These are phyloP conservation scores for Anoplolepis gracilipes DNA, from an alignment of 1,140 invertebrate genomes.

Conservation along the genomic window DNA sequence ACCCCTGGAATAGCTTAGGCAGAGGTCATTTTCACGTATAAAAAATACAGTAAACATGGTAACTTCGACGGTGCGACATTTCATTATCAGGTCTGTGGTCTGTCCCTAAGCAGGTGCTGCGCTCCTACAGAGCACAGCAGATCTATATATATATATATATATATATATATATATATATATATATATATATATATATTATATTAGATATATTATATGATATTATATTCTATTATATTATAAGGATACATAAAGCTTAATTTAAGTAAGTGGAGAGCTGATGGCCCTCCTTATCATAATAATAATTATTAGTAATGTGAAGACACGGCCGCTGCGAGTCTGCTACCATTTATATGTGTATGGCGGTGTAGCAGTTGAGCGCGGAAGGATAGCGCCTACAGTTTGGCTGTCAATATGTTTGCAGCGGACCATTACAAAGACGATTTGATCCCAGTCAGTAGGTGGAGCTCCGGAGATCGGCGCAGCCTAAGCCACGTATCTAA, in stretches of 20 bases:
- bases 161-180: too few species aligned
- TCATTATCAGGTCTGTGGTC: conserved; percentile 60
- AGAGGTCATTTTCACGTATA: not conserved
- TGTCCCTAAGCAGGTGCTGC: conserved; percentile 58
- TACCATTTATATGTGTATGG: conserved; percentile 73
- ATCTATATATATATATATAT: too few species aligned
- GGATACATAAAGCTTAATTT: conserved; percentile 72
- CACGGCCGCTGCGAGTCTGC: conserved; percentile 68
- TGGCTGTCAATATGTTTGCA: conserved; percentile 86
- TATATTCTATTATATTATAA: too few species aligned
- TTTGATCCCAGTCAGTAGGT: conserved; percentile 86
- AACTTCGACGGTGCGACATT: conserved; percentile 55
- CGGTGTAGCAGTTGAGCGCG: conserved; percentile 77
- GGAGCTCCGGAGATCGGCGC: conserved; percentile 85
- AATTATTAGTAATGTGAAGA: conserved; percentile 62
- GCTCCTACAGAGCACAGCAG: conserved; percentile 65
- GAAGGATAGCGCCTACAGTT: conserved; percentile 84
- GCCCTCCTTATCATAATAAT: conserved; percentile 52
- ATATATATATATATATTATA: too few species aligned
- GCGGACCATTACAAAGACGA: conserved; percentile 86
- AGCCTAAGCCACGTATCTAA: conserved; percentile 87
- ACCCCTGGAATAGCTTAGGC: conserved; percentile 29
- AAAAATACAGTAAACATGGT: conserved; percentile 16
- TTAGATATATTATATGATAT: too few species aligned
- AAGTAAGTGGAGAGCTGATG: conserved; percentile 68